A percentile compares a stretch with the other conserved stretches of the same genome.
Conservation (phyloP, 2,888 invertebrate genomes). For the Leptinotarsa peninsularis region DNA sequence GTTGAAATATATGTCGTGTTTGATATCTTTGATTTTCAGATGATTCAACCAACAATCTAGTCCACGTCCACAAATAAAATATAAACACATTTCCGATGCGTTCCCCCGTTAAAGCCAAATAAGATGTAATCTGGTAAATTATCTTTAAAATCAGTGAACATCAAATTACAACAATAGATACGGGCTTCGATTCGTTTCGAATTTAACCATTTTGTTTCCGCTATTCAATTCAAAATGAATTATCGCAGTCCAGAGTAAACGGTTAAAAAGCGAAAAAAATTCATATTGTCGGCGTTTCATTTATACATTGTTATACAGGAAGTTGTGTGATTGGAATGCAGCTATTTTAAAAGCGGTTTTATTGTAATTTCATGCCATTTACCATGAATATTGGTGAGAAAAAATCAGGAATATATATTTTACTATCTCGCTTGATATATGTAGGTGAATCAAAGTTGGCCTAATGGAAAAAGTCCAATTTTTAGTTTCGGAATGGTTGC, state of each 20-base stretch:
- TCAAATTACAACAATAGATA: constrained; percentile 51
- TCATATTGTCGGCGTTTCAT: constrained; percentile 61
- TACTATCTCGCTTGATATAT: too few species aligned
- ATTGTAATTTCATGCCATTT: background rate
- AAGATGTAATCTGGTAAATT: constrained; percentile 31
- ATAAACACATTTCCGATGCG: constrained; percentile 27
- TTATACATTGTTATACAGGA: constrained; percentile 46
- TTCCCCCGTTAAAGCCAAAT: constrained; percentile 2
- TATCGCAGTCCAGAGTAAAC: constrained; percentile 48
- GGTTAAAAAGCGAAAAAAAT: constrained; percentile 47
- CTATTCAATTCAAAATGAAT: constrained; percentile 44
- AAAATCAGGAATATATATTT: too few species aligned
- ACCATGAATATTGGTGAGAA: background rate
- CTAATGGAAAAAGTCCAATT: too few species aligned
- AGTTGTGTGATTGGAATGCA: constrained; percentile 36
- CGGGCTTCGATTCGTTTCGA: constrained; percentile 48
- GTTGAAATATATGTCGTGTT: too few species aligned
- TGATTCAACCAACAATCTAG: constrained; percentile 37
- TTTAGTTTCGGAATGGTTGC: too few species aligned
- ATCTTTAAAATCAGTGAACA: constrained; percentile 43
- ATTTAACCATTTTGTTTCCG: constrained; percentile 44
- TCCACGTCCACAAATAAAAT: constrained; percentile 31
- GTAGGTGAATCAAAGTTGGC: too few species aligned
- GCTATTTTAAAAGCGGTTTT: constrained; percentile 9
- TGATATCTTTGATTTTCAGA: constrained; percentile 36